A percentile compares a stretch with the other conserved stretches of the same genome.
Evolutionary conservation across 2,888 invertebrate species (phyloP).

Genomic region (Dasysyrphus tricinctus): DNA sequence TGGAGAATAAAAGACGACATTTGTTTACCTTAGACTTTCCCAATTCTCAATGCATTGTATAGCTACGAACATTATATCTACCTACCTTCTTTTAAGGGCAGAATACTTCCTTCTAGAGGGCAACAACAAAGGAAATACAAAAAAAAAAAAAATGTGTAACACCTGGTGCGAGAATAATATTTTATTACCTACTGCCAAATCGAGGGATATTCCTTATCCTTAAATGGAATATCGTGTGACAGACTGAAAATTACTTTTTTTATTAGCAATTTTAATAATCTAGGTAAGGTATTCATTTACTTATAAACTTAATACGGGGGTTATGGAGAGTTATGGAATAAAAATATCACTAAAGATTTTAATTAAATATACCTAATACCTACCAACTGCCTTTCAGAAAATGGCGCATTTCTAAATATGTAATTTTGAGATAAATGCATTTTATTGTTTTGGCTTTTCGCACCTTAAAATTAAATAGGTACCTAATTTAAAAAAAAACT

Average conservation of each 20-base stretch:
- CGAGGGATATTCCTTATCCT: not conserved
- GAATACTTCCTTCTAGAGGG: slow-evolving; percentile 5
- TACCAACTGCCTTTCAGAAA: too few species aligned
- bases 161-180: slow-evolving; percentile 20
- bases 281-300: not conserved
- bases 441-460: too few species aligned
- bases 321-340: not conserved
- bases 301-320: not conserved
- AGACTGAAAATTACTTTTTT: not conserved
- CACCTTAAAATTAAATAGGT: too few species aligned
- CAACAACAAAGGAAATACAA: not conserved
- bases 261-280: not conserved
- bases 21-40: not conserved
- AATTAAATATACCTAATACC: too few species aligned
- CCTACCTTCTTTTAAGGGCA: not conserved
- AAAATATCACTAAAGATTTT: too few species aligned
- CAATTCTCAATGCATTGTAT: not conserved
- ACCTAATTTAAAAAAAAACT: too few species aligned
- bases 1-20: not conserved
- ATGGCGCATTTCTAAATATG: too few species aligned
- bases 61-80: not conserved
- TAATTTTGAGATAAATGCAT: too few species aligned
- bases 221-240: slow-evolving; percentile 7
- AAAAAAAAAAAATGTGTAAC: not conserved
- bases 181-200: slow-evolving; percentile 10